phyloP scores from a whole-genome alignment of 1,140 invertebrate species.

The Calosoma granatense region DNA sequence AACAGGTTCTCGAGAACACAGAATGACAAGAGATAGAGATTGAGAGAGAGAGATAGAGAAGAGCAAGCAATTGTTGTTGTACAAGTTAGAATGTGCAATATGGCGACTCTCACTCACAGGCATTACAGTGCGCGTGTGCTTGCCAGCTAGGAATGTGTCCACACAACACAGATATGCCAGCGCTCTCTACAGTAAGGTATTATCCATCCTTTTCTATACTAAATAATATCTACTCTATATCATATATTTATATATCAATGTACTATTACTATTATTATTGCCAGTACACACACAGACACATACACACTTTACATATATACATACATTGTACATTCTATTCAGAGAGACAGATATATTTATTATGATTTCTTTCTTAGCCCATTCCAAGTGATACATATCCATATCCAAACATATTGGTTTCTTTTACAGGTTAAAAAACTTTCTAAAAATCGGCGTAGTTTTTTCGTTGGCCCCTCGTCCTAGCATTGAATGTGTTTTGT shows the following conservation, averaged over 20 bases:
- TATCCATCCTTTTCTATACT: conserved; percentile 32
- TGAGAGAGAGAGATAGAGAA: not conserved
- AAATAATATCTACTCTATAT: not conserved
- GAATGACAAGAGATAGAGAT: not conserved
- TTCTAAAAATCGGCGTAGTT: too few species aligned
- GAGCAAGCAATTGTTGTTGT: not conserved
- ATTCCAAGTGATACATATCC: too few species aligned
- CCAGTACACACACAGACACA: too few species aligned
- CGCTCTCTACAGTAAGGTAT: too few species aligned
- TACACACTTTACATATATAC: too few species aligned
- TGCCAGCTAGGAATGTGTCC: conserved; percentile 10
- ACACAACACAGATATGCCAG: conserved; percentile 18
- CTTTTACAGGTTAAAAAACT: too few species aligned
- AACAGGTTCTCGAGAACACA: too few species aligned
- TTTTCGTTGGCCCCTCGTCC: conserved; percentile 6
- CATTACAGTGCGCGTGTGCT: conserved; percentile 22
- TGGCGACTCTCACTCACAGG: conserved; percentile 14
- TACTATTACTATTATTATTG: too few species aligned
- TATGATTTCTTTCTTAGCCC: too few species aligned
- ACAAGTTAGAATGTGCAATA: not conserved
- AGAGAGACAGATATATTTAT: too few species aligned
- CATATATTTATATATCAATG: not conserved
- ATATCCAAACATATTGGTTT: too few species aligned
- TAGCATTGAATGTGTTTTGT: not conserved
- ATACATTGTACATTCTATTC: too few species aligned